Evolutionary conservation across 2,888 invertebrate species (phyloP).

Genomic region (Macrophya alboannulata): DNA sequence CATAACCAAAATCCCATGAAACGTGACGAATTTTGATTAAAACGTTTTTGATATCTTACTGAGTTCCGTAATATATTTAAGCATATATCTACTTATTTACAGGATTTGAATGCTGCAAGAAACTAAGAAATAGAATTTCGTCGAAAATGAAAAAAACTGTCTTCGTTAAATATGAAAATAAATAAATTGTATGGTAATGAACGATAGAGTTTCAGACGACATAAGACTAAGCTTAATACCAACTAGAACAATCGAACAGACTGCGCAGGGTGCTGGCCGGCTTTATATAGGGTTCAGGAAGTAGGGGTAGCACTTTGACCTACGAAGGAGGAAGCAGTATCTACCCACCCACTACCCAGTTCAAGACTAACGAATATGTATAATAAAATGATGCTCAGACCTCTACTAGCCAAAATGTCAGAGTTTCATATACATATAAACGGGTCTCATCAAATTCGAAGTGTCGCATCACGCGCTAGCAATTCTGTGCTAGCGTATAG

Average conservation of each 20-base stretch:
- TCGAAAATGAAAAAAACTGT: background rate
- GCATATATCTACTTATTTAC: no score
- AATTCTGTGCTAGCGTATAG: background rate
- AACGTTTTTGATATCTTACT: background rate
- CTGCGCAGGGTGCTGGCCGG: background rate
- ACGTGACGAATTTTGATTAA: background rate
- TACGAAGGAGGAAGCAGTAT: constrained; percentile 1
- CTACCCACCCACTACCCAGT: background rate
- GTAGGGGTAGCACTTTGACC: constrained; percentile 36
- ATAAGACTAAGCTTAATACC: background rate
- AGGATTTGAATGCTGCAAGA: no score
- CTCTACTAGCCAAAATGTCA: constrained; percentile 21
- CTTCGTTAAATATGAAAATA: background rate
- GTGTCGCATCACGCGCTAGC: background rate
- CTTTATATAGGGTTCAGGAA: background rate
- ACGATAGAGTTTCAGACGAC: background rate
- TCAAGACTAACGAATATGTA: constrained; percentile 34
- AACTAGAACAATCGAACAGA: background rate
- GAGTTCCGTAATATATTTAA: background rate
- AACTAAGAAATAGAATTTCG: no score
- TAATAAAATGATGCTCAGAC: constrained; percentile 23
- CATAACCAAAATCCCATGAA: background rate
- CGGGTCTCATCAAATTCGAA: background rate
- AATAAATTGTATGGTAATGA: background rate
- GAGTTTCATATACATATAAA: background rate